These are phyloP conservation scores for Heliconius congener DNA, from an alignment of 1,140 invertebrate species.

Conservation along the genomic window DNA sequence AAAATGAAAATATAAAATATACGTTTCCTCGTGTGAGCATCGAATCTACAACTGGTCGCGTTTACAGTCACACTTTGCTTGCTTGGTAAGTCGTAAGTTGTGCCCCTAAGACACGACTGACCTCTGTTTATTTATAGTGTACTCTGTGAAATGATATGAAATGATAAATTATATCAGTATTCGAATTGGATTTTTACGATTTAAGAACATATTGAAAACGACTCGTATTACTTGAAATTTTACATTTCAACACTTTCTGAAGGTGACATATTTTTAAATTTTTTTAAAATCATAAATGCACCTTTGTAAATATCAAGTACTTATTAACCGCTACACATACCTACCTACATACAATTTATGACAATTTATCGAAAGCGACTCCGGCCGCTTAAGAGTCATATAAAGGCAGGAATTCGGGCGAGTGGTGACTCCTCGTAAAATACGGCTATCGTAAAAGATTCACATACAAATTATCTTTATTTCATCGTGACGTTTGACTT, in stretches of 20 bases:
- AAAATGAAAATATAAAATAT: too few relatives aligned
- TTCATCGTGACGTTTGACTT: slow-evolving; percentile 21
- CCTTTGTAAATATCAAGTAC: neutral
- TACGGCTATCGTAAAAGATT: slow-evolving; percentile 4
- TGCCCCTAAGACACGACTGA: too few relatives aligned
- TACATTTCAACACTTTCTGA: neutral
- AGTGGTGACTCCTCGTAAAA: slow-evolving; percentile 4
- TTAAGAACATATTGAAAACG: neutral
- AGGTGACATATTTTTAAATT: neutral
- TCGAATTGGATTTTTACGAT: too few relatives aligned
- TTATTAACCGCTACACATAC: neutral
- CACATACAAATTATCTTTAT: slow-evolving; percentile 21
- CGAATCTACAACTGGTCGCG: too few relatives aligned
- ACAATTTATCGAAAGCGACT: neutral
- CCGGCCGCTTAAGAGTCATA: neutral
- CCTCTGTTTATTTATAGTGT: too few relatives aligned
- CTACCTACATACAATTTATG: neutral
- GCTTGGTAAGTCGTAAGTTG: too few relatives aligned
- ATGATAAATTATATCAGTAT: too few relatives aligned
- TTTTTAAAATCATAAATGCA: neutral
- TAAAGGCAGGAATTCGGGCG: neutral
- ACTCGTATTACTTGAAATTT: neutral
- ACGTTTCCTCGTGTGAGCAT: too few relatives aligned
- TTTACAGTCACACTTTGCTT: too few relatives aligned
- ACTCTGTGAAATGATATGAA: too few relatives aligned